A percentile compares a stretch with the other conserved stretches of the same genome.
These are phyloP conservation scores for Neopelma chrysocephalum DNA, from an alignment of 2,797 vertebrate species.

Conservation along the genomic window DNA sequence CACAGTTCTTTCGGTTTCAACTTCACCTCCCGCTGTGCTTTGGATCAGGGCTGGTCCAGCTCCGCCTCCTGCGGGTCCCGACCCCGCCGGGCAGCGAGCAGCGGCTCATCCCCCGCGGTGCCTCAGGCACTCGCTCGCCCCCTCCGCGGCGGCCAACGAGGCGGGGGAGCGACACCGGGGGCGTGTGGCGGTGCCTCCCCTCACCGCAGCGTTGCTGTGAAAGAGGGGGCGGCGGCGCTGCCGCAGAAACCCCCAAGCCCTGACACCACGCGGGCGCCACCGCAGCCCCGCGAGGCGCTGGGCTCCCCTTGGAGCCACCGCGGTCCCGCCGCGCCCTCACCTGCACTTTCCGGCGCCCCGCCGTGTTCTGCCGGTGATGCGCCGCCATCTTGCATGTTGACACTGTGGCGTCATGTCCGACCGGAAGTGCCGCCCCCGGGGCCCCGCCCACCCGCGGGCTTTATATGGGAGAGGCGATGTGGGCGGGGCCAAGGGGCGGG, in stretches of 20 bases:
- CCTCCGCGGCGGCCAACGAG: not conserved
- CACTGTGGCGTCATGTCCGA: slow-evolving; percentile 88
- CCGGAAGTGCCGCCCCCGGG: slow-evolving; percentile 35
- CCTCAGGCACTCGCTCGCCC: not conserved
- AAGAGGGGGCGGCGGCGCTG: not conserved
- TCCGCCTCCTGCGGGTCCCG: not conserved
- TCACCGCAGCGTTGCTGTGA: accelerated
- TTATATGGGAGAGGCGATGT: accelerated
- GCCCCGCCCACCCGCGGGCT: not conserved
- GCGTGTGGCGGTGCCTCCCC: not conserved
- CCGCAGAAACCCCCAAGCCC: not conserved
- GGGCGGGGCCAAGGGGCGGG: not conserved
- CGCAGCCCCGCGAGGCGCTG: not conserved
- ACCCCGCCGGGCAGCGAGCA: not conserved
- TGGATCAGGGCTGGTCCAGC: not conserved
- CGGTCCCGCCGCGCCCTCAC: slow-evolving; percentile 68
- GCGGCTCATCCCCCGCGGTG: not conserved
- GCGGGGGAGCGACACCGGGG: not conserved
- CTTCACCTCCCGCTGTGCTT: not conserved
- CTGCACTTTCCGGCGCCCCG: slow-evolving; percentile 99
- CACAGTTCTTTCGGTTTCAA: not conserved
- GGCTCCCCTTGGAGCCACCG: not conserved
- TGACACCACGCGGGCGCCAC: not conserved
- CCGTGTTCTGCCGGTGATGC: slow-evolving; percentile 98
- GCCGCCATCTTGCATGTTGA: slow-evolving; percentile 99